Conservation (phyloP, 2,797 vertebrate species). For the Pseudomugil gertrudae region DNA sequence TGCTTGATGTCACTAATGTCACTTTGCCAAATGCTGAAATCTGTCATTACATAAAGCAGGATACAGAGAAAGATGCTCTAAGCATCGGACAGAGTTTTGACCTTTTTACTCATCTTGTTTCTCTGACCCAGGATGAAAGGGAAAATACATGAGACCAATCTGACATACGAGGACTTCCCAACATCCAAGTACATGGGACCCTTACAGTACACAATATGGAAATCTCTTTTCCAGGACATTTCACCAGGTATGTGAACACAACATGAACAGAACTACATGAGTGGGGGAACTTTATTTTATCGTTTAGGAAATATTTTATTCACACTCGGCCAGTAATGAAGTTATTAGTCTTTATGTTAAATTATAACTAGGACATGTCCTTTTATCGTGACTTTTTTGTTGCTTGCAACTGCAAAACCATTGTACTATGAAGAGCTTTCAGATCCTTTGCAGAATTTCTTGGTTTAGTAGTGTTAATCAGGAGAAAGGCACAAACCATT, state of each 20-base stretch:
- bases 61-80: slow-evolving; percentile 22
- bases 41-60: slow-evolving; percentile 25
- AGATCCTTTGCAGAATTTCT: no score
- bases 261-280: background rate
- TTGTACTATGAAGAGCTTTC: background rate
- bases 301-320: background rate
- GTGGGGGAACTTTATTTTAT: background rate
- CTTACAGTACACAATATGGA: slow-evolving; percentile 98
- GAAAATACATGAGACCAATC: slow-evolving; percentile 96
- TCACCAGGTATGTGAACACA: slow-evolving; percentile 86
- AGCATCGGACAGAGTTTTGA: slow-evolving; percentile 17
- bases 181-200: slow-evolving; percentile 98
- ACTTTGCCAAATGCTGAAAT: slow-evolving; percentile 30
- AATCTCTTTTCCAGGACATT: slow-evolving; percentile 96
- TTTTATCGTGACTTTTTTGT: background rate
- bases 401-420: background rate
- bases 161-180: slow-evolving; percentile 97
- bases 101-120: slow-evolving; percentile 56
- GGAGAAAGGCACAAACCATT: background rate
- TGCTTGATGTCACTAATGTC: slow-evolving; percentile 37
- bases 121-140: slow-evolving; percentile 90
- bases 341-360: background rate
- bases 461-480: no score
- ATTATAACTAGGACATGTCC: background rate
- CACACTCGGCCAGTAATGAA: background rate